Evolutionary conservation across 2,113 vertebrate species (phyloP).

Genomic region (Anguilla japonica): DNA sequence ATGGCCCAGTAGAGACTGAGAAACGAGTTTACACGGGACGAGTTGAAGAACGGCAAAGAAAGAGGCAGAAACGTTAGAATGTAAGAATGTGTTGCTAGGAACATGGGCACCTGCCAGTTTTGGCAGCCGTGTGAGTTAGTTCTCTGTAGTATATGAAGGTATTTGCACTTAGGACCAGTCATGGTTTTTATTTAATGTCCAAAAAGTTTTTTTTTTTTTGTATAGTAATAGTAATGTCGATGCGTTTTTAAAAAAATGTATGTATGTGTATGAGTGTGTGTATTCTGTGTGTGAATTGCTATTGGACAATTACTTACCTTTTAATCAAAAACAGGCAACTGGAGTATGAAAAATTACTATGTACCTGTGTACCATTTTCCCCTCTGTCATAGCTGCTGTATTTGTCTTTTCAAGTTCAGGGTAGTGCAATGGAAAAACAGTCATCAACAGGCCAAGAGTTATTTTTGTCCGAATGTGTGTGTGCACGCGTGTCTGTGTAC

Average conservation of each 20-base stretch:
- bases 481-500: background rate
- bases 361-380: too few species aligned
- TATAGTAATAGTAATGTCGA: conserved; percentile 13
- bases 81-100: background rate
- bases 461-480: background rate
- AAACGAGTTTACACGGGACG: background rate
- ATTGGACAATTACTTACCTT: background rate
- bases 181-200: conserved; percentile 13
- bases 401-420: background rate
- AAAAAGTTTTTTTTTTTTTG: background rate
- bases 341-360: background rate
- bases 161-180: conserved; percentile 22
- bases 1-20: background rate
- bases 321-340: background rate
- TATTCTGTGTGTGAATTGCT: background rate
- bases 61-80: background rate
- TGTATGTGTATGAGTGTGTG: background rate
- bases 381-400: background rate
- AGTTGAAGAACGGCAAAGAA: background rate
- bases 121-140: background rate
- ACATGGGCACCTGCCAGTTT: background rate
- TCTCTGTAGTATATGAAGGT: background rate
- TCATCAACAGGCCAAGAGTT: background rate
- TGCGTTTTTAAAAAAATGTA: background rate
- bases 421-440: background rate